Evolutionary conservation across 2,888 invertebrate species (phyloP), one percentile per base, ranked within the genome.

Genomic region (Colletes collaris): DNA sequence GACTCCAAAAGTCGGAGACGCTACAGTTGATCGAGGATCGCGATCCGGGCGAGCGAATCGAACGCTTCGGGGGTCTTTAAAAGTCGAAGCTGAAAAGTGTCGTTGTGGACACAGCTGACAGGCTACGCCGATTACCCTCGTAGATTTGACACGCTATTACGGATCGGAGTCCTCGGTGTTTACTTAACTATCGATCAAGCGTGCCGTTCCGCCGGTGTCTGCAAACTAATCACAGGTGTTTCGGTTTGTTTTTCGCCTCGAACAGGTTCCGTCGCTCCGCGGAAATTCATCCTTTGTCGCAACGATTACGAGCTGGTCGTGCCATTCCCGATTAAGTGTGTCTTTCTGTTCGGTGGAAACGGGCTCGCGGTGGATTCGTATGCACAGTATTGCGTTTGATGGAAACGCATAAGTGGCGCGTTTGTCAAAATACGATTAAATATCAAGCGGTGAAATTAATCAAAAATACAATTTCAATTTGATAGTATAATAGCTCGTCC

Each of bases 91-190:
- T 60, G 77, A 62, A 77, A 79, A 79, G 76, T 80, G 59, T 70
- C 78, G 53, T 63, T 86, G 86, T 86, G 81, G 86, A 86, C 86
- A 86, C 86, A 86, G 86, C 86, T 86, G 86, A 86, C 84, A 64
- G 71, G 50, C 74, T 60, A 49, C 64, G 55, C 62, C 80, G 80
- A 84, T 82, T 83, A 84, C 79, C 86, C 82, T 77, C 76, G 73
- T 79, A 79, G 76, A 78, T 81, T 80, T 84, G 76, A 86, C 86
- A 71, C 69, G 75, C 72, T 84, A 79, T 86, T 86, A 81, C 81
- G 72, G 27, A 50, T 55, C 70, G 52, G 78, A 84, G 73, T 86
- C 82, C 84, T 78, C 75, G 19, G 58, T 86, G 86, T 86, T 86
- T 86, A 76, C 82, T 72, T 73, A 78, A 76, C 74, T 77, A 84